These are phyloP conservation scores for Periparus ater DNA, from an alignment of 2,797 vertebrate genomes.

Conservation along the genomic window DNA sequence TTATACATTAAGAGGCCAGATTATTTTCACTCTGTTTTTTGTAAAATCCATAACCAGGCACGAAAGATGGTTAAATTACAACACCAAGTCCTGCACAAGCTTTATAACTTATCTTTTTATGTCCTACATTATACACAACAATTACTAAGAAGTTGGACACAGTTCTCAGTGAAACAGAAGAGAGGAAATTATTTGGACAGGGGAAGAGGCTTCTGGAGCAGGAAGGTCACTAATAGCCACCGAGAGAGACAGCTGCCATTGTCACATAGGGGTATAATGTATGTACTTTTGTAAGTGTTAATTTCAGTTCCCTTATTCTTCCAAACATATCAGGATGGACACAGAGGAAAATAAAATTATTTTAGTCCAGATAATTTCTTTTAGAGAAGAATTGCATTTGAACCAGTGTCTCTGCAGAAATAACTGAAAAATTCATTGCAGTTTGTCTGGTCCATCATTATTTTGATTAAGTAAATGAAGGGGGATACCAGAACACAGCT, in stretches of 20 bases:
- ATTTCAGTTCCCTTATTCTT: neutral
- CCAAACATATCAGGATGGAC: neutral
- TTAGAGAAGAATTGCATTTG: neutral
- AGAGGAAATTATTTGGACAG: neutral
- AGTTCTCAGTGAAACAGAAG: neutral
- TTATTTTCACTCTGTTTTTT: slow-evolving; percentile 4
- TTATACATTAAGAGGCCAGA: slow-evolving; percentile 16
- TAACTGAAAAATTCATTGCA: neutral
- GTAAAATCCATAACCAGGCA: slow-evolving; percentile 24
- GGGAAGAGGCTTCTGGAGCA: neutral
- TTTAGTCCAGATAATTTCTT: neutral
- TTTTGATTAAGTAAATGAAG: neutral
- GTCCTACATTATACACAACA: slow-evolving; percentile 17
- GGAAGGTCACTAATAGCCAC: neutral
- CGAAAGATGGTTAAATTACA: slow-evolving; percentile 35
- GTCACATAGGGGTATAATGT: neutral
- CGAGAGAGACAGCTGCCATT: neutral
- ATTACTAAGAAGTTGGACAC: neutral
- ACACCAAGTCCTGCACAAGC: slow-evolving; percentile 47
- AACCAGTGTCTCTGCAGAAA: neutral
- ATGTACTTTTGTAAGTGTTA: neutral
- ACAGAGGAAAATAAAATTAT: neutral
- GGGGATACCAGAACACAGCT: neutral
- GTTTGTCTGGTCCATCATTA: neutral
- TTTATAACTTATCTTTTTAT: slow-evolving; percentile 14